Conservation (phyloP, 1,140 invertebrate genomes). For the Episyrphus balteatus region DNA sequence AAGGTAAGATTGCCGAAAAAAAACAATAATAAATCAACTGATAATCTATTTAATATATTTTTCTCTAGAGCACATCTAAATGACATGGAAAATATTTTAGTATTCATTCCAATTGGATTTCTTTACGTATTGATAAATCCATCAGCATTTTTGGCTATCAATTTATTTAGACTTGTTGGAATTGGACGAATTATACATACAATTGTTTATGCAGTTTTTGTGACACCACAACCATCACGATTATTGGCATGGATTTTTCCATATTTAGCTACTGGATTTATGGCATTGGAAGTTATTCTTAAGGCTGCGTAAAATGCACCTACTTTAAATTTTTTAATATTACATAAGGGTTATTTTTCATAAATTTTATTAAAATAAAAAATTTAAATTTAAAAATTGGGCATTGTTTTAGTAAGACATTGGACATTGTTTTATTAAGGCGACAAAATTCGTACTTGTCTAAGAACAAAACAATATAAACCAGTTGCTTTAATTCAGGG, state of each 20-base stretch:
- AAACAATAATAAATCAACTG: not conserved
- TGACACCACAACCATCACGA: slow-evolving; percentile 44
- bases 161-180: slow-evolving; percentile 43
- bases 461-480: too few relatives aligned
- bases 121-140: slow-evolving; percentile 47
- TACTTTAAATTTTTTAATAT: too few relatives aligned
- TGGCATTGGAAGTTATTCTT: slow-evolving; percentile 34
- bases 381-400: too few relatives aligned
- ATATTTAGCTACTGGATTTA: slow-evolving; percentile 36
- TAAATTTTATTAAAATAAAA: too few relatives aligned
- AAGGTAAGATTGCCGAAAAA: slow-evolving; percentile 3
- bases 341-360: too few relatives aligned
- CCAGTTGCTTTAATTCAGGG: too few relatives aligned
- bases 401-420: too few relatives aligned
- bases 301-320: slow-evolving; percentile 47
- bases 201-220: slow-evolving; percentile 40
- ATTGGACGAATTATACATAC: slow-evolving; percentile 44
- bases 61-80: slow-evolving; percentile 48
- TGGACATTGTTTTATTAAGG: too few relatives aligned
- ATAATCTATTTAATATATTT: not conserved
- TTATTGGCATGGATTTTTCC: slow-evolving; percentile 40
- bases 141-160: slow-evolving; percentile 34
- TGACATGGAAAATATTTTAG: slow-evolving; percentile 51
- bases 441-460: too few relatives aligned
- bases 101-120: slow-evolving; percentile 44